Evolutionary conservation across 2,797 vertebrate genomes (phyloP).

Genomic region (Carduelis carduelis): DNA sequence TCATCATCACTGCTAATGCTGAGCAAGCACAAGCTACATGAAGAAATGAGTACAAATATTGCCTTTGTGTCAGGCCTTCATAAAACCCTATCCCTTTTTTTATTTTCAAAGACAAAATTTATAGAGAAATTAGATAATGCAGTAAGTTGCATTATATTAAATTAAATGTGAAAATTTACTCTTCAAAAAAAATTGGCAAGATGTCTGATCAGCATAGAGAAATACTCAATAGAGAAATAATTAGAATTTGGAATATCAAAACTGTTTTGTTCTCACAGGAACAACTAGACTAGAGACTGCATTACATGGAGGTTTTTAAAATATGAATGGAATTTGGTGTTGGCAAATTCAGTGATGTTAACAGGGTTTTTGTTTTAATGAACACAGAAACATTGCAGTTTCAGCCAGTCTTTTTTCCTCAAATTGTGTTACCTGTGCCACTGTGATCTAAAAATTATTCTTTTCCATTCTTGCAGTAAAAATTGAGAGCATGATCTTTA

Average conservation of each 20-base stretch:
- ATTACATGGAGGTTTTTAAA: background rate
- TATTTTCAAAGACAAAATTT: background rate
- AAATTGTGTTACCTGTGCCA: background rate
- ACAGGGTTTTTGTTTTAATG: background rate
- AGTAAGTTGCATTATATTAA: background rate
- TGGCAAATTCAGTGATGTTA: background rate
- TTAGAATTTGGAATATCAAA: background rate
- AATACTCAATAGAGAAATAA: background rate
- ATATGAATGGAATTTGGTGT: background rate
- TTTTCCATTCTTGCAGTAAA: background rate
- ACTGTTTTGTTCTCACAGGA: background rate
- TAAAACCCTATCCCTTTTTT: background rate
- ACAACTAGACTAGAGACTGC: background rate
- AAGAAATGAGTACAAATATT: background rate
- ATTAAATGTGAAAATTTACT: background rate
- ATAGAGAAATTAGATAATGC: background rate
- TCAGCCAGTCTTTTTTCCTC: background rate
- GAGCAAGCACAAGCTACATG: background rate
- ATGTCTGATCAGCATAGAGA: background rate
- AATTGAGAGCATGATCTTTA: background rate
- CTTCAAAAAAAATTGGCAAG: background rate
- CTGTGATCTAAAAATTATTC: background rate
- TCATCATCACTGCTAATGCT: background rate
- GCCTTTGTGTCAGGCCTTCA: background rate
- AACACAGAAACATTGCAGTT: background rate